phyloP scores from a whole-genome alignment of 2,888 invertebrate genomes.

The Metellina segmentata region DNA sequence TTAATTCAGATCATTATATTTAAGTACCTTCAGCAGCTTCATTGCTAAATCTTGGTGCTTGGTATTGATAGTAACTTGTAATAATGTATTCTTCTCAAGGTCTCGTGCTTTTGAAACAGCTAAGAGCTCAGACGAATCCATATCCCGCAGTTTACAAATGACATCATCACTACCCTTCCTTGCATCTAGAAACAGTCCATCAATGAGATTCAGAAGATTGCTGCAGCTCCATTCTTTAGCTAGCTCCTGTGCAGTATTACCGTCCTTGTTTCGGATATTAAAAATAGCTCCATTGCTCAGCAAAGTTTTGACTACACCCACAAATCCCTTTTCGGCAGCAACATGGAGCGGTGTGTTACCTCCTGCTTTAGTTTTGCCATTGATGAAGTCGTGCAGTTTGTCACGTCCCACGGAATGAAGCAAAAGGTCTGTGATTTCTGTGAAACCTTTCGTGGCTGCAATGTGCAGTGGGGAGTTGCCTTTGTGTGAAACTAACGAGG shows the following conservation, averaged over 20 bases:
- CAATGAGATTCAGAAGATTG: not conserved
- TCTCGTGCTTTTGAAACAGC: not conserved
- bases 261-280: not conserved
- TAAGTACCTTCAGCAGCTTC: too few relatives aligned
- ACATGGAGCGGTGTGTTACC: not conserved
- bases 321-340: not conserved
- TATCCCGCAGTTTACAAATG: not conserved
- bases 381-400: not conserved
- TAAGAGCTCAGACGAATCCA: not conserved
- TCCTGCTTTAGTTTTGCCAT: not conserved
- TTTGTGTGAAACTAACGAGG: too few relatives aligned
- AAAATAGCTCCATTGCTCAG: not conserved
- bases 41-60: too few relatives aligned
- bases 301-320: not conserved
- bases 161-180: not conserved
- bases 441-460: not conserved
- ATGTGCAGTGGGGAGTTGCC: not conserved
- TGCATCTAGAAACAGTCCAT: not conserved
- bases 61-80: not conserved
- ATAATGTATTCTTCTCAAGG: not conserved
- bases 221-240: not conserved
- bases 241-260: not conserved
- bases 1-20: too few relatives aligned
- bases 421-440: not conserved
- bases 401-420: not conserved